phyloP scores from a whole-genome alignment of 2,888 invertebrate species.

The Seladonia tumulorum region DNA sequence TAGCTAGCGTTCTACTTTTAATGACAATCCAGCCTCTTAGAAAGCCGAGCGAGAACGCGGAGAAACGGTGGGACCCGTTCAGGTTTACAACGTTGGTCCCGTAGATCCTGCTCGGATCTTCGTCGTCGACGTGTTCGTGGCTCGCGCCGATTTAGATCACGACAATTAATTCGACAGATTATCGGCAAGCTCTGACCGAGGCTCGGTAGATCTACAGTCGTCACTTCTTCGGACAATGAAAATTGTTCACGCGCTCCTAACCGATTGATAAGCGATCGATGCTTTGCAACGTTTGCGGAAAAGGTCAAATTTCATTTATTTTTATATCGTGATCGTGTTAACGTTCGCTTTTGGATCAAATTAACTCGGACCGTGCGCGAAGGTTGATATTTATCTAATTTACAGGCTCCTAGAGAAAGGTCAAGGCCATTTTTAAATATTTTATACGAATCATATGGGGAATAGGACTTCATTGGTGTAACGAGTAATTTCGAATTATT shows the following conservation, averaged over 20 bases:
- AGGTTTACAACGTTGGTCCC: not conserved
- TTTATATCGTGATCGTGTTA: not conserved
- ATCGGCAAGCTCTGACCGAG: not conserved
- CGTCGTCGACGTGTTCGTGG: slow-evolving; percentile 1
- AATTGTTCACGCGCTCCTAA: not conserved
- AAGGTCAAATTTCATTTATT: not conserved
- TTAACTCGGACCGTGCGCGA: not conserved
- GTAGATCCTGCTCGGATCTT: not conserved
- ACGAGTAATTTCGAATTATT: not conserved
- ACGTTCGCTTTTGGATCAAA: not conserved
- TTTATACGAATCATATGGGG: not conserved
- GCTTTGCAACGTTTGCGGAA: not conserved
- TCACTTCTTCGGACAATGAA: not conserved
- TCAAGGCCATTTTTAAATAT: not conserved
- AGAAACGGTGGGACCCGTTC: slow-evolving; percentile 12
- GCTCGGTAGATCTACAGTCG: not conserved
- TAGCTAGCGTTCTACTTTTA: slow-evolving; percentile 44
- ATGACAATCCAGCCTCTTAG: not conserved
- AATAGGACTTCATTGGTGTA: not conserved
- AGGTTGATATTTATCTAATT: slow-evolving; percentile 6
- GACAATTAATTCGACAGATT: not conserved
- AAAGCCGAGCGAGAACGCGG: not conserved
- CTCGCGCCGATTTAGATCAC: not conserved
- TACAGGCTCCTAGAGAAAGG: not conserved
- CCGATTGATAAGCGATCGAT: not conserved